Base-by-base conservation (phyloP, 2,113 vertebrate species). In the Corapipo altera region DNA sequence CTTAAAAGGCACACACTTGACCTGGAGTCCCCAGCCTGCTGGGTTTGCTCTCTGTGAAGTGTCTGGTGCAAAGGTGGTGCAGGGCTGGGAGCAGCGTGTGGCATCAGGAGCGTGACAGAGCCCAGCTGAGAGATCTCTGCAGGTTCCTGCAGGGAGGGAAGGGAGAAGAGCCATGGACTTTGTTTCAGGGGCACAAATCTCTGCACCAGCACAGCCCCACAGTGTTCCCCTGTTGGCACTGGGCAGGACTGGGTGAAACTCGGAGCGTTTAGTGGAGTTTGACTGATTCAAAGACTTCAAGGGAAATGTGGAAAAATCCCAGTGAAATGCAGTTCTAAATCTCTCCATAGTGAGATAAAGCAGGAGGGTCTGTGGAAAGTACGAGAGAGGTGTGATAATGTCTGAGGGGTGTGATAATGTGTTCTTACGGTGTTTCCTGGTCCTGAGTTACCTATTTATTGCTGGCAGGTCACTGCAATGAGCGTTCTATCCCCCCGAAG, bases 151-250 rank as follows among this genome's bases (percentile, higher is more conserved):
- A 11, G 3, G 7, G 44, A 43, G 26, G 19, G 55, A 48, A 49
- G 27, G 55, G 24, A 64, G 33, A 43, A 59, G 2, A 88, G 41
- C 22, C 4, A 0, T 7, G 39, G 59, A 18, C 7, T 73, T 26
- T 8, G 16, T 48, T 48, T 20, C 46, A 37, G 51, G 43, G 30
- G 19, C 80, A 69, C 43, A 49, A 48, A 28, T 46, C 57, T 51
- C 37, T 30, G 33, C 35, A 1, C 0, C n/a, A 48, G 23, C 49
- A 28, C 35, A 3, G 79, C 23, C 83, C 46, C 8, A 2, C 12
- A 2, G 10, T 2, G 0, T 2, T 5, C 55, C 71, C 17, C 52
- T 30, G 21, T 4, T 55, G 24, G 44, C 33, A 4, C 9, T 8
- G 37, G 7, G 30, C 9, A 3, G 26, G 8, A 2, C 12, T 10